A percentile compares a stretch with the other conserved stretches of the same genome.
Conservation (phyloP, 2,113 vertebrate species). For the Osmerus eperlanus region DNA sequence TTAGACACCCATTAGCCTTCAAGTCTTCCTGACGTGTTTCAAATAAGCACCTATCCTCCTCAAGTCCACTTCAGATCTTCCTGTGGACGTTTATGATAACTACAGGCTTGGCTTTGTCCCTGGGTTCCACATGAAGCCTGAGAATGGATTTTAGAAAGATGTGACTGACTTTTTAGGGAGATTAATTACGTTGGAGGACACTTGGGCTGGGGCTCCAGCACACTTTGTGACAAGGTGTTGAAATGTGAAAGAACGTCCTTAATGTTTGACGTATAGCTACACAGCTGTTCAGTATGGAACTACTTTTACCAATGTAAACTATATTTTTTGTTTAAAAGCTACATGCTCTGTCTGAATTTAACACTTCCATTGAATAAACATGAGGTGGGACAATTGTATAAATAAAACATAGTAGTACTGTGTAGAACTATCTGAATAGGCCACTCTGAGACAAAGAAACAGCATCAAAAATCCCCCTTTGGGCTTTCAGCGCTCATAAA, state of each 20-base stretch:
- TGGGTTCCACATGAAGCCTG: too few relatives aligned
- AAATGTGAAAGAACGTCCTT: not conserved
- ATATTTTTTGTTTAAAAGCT: slow-evolving; percentile 22
- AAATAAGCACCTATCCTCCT: slow-evolving; percentile 28
- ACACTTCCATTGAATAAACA: slow-evolving; percentile 33
- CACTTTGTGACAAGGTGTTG: not conserved
- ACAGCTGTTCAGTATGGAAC: not conserved
- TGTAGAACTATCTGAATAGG: not conserved
- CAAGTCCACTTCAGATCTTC: not conserved
- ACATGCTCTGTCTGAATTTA: slow-evolving; percentile 16
- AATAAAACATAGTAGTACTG: not conserved
- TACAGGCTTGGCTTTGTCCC: too few relatives aligned
- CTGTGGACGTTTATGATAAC: not conserved
- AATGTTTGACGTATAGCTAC: too few relatives aligned
- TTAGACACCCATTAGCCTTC: slow-evolving; percentile 50
- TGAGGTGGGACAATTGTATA: slow-evolving; percentile 15
- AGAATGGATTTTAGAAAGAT: not conserved
- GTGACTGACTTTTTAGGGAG: not conserved
- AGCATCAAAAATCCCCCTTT: not conserved
- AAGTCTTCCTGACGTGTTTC: slow-evolving; percentile 30
- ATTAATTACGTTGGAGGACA: not conserved
- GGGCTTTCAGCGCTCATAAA: not conserved
- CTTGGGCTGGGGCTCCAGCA: not conserved
- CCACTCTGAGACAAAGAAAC: too few relatives aligned
- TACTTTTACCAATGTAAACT: not conserved